A percentile compares a stretch with the other conserved stretches of the same genome.
Conservation (phyloP, 2,888 invertebrate species). For the Tetranychus piercei region DNA sequence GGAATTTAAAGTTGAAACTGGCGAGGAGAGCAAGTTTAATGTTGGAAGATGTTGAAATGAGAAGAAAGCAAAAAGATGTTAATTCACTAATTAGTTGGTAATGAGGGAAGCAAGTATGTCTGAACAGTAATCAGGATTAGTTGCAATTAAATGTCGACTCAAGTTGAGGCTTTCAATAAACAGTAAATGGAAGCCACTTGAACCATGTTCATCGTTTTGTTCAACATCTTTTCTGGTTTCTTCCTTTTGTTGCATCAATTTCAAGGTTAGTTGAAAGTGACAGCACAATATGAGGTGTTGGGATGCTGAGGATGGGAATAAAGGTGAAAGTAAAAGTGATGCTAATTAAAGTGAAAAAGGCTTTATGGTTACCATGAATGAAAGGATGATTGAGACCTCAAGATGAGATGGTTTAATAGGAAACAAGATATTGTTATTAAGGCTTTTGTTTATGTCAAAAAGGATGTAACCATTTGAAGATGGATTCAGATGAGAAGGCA, state of each 20-base stretch:
- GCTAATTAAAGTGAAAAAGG: background rate
- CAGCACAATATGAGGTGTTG: background rate
- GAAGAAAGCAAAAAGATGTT: background rate
- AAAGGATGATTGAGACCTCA: background rate
- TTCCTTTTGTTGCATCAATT: background rate
- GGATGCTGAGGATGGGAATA: background rate
- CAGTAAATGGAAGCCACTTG: background rate
- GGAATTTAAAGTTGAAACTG: background rate
- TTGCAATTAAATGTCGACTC: background rate
- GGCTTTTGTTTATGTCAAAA: background rate
- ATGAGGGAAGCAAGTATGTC: background rate
- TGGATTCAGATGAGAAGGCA: background rate
- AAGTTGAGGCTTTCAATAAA: background rate
- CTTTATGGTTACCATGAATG: background rate
- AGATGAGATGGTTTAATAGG: background rate
- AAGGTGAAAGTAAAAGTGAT: background rate
- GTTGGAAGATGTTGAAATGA: too few species aligned
- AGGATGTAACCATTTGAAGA: background rate
- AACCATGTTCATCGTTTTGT: background rate
- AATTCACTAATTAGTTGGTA: background rate
- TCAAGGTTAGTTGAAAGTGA: background rate
- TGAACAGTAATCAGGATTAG: background rate
- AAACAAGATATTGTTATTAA: background rate
- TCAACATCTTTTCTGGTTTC: slow-evolving; percentile 2
- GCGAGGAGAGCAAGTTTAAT: background rate